Conservation (phyloP, 2,113 vertebrate genomes). For the Phoenicopterus ruber region DNA sequence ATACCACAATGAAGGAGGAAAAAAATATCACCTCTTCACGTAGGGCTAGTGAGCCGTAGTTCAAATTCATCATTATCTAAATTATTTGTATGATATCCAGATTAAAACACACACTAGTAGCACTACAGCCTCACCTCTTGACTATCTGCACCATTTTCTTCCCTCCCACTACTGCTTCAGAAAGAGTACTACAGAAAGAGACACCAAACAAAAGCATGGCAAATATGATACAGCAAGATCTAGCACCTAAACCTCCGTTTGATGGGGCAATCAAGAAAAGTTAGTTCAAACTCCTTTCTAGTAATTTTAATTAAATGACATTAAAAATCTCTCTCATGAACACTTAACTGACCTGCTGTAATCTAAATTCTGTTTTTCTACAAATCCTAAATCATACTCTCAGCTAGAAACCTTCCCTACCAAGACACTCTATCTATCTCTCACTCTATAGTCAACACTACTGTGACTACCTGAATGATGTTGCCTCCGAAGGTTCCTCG, state of each 20-base stretch:
- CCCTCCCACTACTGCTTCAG: not conserved
- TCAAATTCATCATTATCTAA: not conserved
- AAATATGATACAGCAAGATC: not conserved
- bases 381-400: not conserved
- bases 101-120: not conserved
- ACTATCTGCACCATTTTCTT: not conserved
- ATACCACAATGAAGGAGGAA: not conserved
- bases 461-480: conserved; percentile 88
- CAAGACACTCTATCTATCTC: not conserved
- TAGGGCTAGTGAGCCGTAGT: not conserved
- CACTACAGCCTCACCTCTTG: not conserved
- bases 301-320: not conserved
- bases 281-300: not conserved
- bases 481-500: conserved; percentile 97
- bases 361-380: not conserved
- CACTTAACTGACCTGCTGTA: not conserved
- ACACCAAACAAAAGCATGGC: not conserved
- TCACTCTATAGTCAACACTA: not conserved
- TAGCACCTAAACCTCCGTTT: not conserved
- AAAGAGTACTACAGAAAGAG: not conserved
- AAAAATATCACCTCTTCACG: not conserved
- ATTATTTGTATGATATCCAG: not conserved
- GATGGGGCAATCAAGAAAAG: not conserved
- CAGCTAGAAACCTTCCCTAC: not conserved
- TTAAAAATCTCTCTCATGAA: not conserved